A percentile compares a stretch with the other conserved stretches of the same genome.
Evolutionary conservation across 1,140 invertebrate species (phyloP).

Genomic region (Onthophagus taurus): DNA sequence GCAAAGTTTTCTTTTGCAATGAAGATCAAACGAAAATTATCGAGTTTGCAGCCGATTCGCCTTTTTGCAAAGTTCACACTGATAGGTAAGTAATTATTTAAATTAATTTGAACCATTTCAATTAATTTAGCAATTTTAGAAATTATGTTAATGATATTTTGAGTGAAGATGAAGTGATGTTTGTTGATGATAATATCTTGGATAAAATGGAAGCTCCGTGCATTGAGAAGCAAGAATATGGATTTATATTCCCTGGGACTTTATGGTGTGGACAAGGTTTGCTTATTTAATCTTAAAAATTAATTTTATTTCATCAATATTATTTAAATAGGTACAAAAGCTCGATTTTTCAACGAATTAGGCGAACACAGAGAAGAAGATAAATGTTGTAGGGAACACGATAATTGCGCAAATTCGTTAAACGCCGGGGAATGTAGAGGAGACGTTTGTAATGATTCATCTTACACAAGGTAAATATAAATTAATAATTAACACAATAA

Average conservation of each 20-base stretch:
- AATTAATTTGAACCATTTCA: too few relatives aligned
- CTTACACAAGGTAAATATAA: slow-evolving; percentile 47
- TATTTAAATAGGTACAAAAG: slow-evolving; percentile 2
- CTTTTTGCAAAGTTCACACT: slow-evolving; percentile 1
- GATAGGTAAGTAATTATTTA: too few relatives aligned
- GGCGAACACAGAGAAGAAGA: slow-evolving; percentile 56
- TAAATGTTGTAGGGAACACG: slow-evolving; percentile 66
- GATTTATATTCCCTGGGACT: slow-evolving; percentile 43
- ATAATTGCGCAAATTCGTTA: slow-evolving; percentile 57
- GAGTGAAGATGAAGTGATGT: too few relatives aligned
- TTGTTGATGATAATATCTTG: slow-evolving; percentile 39
- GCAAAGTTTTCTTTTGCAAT: not conserved
- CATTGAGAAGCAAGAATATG: slow-evolving; percentile 13
- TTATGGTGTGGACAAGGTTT: slow-evolving; percentile 60
- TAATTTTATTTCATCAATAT: not conserved
- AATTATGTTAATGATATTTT: too few relatives aligned
- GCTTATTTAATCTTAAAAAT: not conserved
- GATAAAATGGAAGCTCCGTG: slow-evolving; percentile 48
- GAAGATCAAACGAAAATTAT: not conserved
- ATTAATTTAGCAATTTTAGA: too few relatives aligned
- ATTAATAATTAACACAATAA: not conserved
- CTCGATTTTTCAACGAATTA: slow-evolving; percentile 49
- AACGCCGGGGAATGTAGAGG: slow-evolving; percentile 49
- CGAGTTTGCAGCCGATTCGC: not conserved
- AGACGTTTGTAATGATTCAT: slow-evolving; percentile 58